These are phyloP conservation scores for Trochalopteron elliotii DNA, from an alignment of 2,113 vertebrate genomes.

Conservation along the genomic window DNA sequence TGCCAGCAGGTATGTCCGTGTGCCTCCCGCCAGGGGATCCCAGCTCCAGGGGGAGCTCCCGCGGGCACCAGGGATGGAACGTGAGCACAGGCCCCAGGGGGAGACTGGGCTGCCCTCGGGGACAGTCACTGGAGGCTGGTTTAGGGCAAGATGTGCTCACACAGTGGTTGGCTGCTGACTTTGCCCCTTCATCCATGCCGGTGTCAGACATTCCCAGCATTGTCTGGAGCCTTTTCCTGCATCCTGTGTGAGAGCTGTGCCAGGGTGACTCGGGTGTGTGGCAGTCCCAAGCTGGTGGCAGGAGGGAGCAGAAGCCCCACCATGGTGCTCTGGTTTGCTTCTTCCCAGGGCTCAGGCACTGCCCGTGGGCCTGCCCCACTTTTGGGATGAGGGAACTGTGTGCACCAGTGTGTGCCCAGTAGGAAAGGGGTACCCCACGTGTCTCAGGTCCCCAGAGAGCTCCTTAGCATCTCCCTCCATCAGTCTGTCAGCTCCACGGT, in stretches of 20 bases:
- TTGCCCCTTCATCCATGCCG: not conserved
- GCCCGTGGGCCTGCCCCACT: not conserved
- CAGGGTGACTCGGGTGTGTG: not conserved
- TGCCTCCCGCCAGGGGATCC: constrained; percentile 31
- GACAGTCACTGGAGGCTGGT: not conserved
- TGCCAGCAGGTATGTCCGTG: constrained; percentile 65
- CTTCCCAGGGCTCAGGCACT: not conserved
- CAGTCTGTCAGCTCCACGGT: not conserved
- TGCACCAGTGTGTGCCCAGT: not conserved
- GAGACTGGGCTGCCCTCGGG: not conserved
- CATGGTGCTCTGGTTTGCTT: not conserved
- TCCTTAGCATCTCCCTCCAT: not conserved
- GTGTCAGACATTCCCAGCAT: not conserved
- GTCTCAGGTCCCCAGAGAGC: not conserved
- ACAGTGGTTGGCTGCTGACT: not conserved
- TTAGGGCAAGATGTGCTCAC: not conserved
- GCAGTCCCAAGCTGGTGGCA: not conserved
- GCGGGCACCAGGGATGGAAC: not conserved
- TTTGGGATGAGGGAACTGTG: not conserved
- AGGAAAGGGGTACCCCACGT: not conserved
- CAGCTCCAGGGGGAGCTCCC: not conserved
- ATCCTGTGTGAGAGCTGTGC: not conserved
- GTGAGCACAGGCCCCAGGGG: not conserved
- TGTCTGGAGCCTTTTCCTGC: not conserved
- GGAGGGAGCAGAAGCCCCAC: not conserved